Base-by-base conservation (phyloP, 2,888 invertebrate species). In the Caenorhabditis sp. region DNA sequence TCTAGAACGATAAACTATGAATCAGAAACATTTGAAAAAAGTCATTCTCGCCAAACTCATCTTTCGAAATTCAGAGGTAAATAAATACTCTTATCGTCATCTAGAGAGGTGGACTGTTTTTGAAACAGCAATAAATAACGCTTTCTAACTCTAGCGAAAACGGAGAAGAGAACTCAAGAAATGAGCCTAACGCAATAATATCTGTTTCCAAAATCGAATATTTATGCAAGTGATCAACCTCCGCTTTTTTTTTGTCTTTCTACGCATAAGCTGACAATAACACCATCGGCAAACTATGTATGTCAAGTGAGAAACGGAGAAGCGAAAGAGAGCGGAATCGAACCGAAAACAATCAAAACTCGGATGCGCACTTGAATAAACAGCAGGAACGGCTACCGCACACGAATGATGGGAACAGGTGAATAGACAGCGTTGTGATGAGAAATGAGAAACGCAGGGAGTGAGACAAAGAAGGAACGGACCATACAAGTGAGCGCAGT, bases 211-310 rank as follows among this genome's bases (percentile, higher is more conserved):
- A n/a, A n/a, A n/a, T n/a, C n/a, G n/a, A n/a, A 54, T 26, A 54
- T 54, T 54, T 54, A 6, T 4, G 5, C 1, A 24, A 26, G 22
- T 5, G 51, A 26, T 54, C 58, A 31, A 31, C 58, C 58, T 58
- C 19, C 31, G 31, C 2, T 6, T 31, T 58, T 31, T 58, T 8
- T 16, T 56, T 58, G 58, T 31, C 26, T 31, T 58, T 58, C 16
- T 58, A 31, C 61, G 41, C 26, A 44, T 54, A 74, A 64, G 64
- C 56, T 35, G 41, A 49, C 59, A 35, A 68, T 76, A 76, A 76
- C 47, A 76, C 68, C 28, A 58, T 68, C 19, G 19, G 76, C 68
- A 68, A 76, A 68, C 75, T 44, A 76, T 76, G 76, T 76, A 61
- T 76, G 76, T 76, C 76, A 76, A 76, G 76, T 76, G 76, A 66